Conservation (phyloP, 2,888 invertebrate genomes). For the Hyposoter didymator region DNA sequence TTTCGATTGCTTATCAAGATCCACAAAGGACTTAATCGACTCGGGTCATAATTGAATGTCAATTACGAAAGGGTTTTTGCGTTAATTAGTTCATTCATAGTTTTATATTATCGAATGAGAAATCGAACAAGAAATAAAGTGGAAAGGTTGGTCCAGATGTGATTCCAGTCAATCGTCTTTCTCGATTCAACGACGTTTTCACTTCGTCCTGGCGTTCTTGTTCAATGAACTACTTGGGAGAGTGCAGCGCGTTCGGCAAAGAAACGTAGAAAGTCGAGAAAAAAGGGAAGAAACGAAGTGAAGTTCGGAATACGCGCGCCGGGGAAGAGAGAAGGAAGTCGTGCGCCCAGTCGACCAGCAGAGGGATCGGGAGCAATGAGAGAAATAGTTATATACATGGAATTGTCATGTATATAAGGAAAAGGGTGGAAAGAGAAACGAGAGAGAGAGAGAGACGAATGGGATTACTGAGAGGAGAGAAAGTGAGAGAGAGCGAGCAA, state of each 20-base stretch:
- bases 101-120: background rate
- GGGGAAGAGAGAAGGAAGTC: constrained; percentile 37
- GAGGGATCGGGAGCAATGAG: constrained; percentile 61
- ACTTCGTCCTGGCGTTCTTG: constrained; percentile 16
- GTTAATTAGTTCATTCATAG: background rate
- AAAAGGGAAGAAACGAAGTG: constrained; percentile 17
- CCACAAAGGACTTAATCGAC: background rate
- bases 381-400: constrained; percentile 42
- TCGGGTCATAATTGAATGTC: background rate
- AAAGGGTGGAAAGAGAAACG: background rate
- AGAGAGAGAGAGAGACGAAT: constrained; percentile 45
- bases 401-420: constrained; percentile 22
- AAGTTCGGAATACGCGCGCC: constrained; percentile 33
- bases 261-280: constrained; percentile 28
- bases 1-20: constrained; percentile 1
- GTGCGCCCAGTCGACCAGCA: constrained; percentile 48
- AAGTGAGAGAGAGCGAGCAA: constrained; percentile 41
- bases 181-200: constrained; percentile 6
- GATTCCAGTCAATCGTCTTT: constrained; percentile 5
- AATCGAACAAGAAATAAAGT: constrained; percentile 10
- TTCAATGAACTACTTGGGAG: constrained; percentile 18
- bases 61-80: background rate
- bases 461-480: constrained; percentile 43
- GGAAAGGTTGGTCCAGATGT: constrained; percentile 36
- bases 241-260: constrained; percentile 6